These are phyloP conservation scores for Andrena dorsata DNA, from an alignment of 2,888 invertebrate species.

Conservation along the genomic window DNA sequence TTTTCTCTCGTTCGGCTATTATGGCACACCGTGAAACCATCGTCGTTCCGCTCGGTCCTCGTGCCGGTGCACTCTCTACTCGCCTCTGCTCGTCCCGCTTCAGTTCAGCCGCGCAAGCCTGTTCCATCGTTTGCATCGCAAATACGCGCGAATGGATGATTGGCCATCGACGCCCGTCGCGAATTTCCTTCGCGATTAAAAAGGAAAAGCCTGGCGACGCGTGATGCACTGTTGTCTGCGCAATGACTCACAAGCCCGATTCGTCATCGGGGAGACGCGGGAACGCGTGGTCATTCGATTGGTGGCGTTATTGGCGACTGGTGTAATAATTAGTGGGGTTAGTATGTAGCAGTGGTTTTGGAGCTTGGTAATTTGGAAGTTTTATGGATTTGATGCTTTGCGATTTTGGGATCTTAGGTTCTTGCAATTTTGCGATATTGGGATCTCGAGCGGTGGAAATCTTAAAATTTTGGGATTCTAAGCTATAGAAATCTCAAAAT, in stretches of 20 bases:
- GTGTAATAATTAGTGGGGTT: too few species aligned
- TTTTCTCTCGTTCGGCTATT: slow-evolving; percentile 75
- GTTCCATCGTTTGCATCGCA: slow-evolving; percentile 43
- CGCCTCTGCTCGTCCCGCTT: slow-evolving; percentile 6
- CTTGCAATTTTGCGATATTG: too few species aligned
- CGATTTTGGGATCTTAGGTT: not conserved
- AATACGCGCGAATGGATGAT: slow-evolving; percentile 44
- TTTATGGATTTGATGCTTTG: too few species aligned
- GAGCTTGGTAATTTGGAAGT: too few species aligned
- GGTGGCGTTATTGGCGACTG: not conserved
- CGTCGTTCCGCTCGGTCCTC: slow-evolving; percentile 3
- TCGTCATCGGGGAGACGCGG: slow-evolving; percentile 1
- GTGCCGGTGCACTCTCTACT: not conserved
- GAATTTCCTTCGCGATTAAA: slow-evolving; percentile 55
- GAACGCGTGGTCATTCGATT: not conserved
- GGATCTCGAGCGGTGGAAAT: too few species aligned
- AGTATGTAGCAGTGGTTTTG: too few species aligned
- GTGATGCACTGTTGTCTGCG: slow-evolving; percentile 17
- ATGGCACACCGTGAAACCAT: slow-evolving; percentile 40
- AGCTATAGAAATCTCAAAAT: too few species aligned
- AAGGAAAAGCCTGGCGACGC: slow-evolving; percentile 41
- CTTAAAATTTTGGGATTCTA: too few species aligned
- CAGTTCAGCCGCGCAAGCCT: not conserved
- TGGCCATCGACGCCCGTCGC: slow-evolving; percentile 50
- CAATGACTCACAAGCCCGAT: slow-evolving; percentile 16